phyloP scores from a whole-genome alignment of 2,113 vertebrate species.

The Athene noctua region DNA sequence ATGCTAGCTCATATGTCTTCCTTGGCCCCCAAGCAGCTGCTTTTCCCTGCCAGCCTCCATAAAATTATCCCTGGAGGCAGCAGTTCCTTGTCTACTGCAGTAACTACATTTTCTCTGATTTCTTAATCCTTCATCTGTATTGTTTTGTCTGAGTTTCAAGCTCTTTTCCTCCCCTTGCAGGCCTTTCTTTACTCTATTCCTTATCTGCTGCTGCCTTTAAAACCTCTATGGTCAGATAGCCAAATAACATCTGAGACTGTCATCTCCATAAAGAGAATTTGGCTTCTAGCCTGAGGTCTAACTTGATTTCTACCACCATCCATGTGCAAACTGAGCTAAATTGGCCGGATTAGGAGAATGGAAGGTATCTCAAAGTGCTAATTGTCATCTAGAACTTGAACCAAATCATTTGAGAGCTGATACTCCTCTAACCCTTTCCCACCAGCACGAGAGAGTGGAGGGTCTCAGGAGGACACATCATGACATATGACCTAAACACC shows the following conservation, averaged over 20 bases:
- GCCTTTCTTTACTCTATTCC: neutral
- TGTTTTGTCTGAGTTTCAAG: conserved; percentile 8
- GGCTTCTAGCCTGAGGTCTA: neutral
- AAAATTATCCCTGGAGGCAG: conserved; percentile 26
- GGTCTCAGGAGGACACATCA: neutral
- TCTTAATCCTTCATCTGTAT: neutral
- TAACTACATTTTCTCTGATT: neutral
- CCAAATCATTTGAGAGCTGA: neutral
- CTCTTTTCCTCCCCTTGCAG: neutral
- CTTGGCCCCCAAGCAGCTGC: neutral
- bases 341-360: neutral
- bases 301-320: neutral
- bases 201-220: neutral
- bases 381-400: neutral
- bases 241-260: neutral
- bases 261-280: neutral
- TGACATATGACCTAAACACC: neutral
- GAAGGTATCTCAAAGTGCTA: neutral
- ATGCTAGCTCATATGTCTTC: neutral
- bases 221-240: neutral
- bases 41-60: conserved; percentile 3
- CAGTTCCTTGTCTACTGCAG: neutral
- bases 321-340: neutral
- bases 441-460: neutral
- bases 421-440: neutral